Evolutionary conservation across 2,797 vertebrate species (phyloP).

Genomic region (Pantherophis vulpinus): DNA sequence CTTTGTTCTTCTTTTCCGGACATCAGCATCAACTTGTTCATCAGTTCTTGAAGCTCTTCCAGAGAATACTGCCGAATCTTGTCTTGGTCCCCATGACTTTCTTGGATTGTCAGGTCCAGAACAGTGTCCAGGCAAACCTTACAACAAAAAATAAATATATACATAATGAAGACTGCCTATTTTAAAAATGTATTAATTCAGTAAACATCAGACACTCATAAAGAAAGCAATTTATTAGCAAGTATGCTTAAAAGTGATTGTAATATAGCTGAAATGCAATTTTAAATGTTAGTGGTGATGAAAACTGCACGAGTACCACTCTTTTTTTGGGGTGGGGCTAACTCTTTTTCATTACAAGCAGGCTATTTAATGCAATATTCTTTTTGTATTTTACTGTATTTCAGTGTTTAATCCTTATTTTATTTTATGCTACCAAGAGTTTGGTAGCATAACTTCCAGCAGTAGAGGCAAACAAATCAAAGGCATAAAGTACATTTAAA

Average conservation of each 20-base stretch:
- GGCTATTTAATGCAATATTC: not conserved
- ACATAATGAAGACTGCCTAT: not conserved
- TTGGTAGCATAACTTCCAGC: not conserved
- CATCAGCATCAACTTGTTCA: conserved; percentile 98
- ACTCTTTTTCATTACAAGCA: not conserved
- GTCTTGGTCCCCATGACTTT: conserved; percentile 63
- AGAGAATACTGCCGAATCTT: conserved; percentile 76
- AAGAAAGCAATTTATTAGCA: not conserved
- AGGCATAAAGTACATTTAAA: not conserved
- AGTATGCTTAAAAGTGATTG: not conserved
- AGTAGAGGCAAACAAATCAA: not conserved
- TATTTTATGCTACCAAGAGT: not conserved
- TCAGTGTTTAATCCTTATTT: not conserved
- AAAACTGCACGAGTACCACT: not conserved
- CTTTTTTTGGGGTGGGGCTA: not conserved
- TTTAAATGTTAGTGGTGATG: not conserved
- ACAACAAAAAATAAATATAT: not conserved
- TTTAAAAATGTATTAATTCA: not conserved
- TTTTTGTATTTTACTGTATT: not conserved
- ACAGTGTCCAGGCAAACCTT: conserved; percentile 83
- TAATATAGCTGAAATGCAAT: not conserved
- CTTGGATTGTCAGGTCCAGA: conserved; percentile 77
- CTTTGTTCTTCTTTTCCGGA: conserved; percentile 90
- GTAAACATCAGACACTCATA: not conserved
- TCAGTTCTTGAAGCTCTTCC: conserved; percentile 87